Evolutionary conservation across 2,113 vertebrate genomes (phyloP), one percentile per base, ranked within the genome.

Genomic region (Sylvilagus bachmani): DNA sequence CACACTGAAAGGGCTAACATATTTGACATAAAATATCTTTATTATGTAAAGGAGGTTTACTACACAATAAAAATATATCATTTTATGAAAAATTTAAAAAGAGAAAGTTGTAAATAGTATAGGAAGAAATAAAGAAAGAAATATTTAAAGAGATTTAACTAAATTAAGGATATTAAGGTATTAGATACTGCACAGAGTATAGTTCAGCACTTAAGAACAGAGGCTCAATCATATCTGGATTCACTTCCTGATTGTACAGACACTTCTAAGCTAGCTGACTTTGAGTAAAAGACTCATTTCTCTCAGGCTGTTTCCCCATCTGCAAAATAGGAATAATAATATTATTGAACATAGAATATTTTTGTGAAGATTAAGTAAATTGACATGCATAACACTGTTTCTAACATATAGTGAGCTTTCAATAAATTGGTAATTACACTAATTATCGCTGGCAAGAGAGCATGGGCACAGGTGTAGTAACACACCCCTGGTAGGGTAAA

Each of bases 271-370:
- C 11, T 67, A 53, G 85, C 31, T 62, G 53, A 29, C 25, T 89
- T 73, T 53, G 80, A 21, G 17, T 12, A 79, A 44, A 19, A 86
- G 22, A 83, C 27, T 71, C 9, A 73, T n/a, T 81, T 69, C 22
- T 29, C 5, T 73, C 1, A 16, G 19, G 44, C n/a, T 53, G 17
- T 83, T 90, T 85, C 55, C 21, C 81, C 33, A 78, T 31, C 64
- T 89, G 31, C 75, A 78, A 96, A 92, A 89, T 22, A 27, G 38
- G 25, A 73, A 84, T 73, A 82, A 36, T 80, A 74, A 83, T 49
- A 85, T 19, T 53, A 38, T 12, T 86, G 75, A 91, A 49, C 36
- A 83, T 49, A 49, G 10, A 89, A 77, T 33, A 14, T 73, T 82
- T 58, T 90, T 67, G 19, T 74, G 55, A 92, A 67, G 31, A 64